Base-by-base conservation (phyloP, 2,888 invertebrate genomes). In the Hedychridium roseum region DNA sequence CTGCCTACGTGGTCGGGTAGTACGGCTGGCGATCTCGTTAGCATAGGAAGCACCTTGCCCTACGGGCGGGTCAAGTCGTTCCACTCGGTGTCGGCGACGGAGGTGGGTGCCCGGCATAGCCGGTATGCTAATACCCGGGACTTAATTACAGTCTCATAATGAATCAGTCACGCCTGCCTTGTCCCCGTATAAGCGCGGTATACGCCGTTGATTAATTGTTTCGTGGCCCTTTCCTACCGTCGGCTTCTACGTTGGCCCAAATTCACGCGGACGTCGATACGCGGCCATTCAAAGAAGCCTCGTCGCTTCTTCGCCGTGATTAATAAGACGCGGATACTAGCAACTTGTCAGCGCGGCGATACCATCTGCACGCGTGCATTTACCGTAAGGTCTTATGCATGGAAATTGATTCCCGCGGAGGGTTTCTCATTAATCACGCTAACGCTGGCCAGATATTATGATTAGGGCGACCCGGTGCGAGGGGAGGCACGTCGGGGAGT, bases 61-160 rank as follows among this genome's bases (percentile, higher is more conserved):
- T 39, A 43, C 28, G 28, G 31, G 31, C 39, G 53, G 64, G 64
- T 65, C 65, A 61, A 68, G 58, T 59, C 57, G 56, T 61, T 53
- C 54, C 50, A 66, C 67, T 57, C 70, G 59, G 57, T 60, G 57
- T 35, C 34, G 44, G 56, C 37, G 21, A 36, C 16, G 18, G 31
- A 16, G 18, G 34, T n/a, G 32, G 18, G 34, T 26, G 46, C 30
- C 34, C 52, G 37, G 43, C 37, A 39, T 54, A 54, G 58, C 55
- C 57, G 68, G 68, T 72, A 74, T 74, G 73, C 71, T 74, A 72
- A 74, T 73, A 62, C 54, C n/a, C 54, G 43, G 57, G 59, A 64
- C 68, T 68, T 69, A 73, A 72, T 73, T 73, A 73, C 71, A 65
- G 63, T 57, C 67, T 71, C 66, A 68, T 71, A 73, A 73, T 73